Evolutionary conservation across 2,113 vertebrate species (phyloP), one percentile per base, ranked within the genome.

Genomic region (Manacus vitellinus): DNA sequence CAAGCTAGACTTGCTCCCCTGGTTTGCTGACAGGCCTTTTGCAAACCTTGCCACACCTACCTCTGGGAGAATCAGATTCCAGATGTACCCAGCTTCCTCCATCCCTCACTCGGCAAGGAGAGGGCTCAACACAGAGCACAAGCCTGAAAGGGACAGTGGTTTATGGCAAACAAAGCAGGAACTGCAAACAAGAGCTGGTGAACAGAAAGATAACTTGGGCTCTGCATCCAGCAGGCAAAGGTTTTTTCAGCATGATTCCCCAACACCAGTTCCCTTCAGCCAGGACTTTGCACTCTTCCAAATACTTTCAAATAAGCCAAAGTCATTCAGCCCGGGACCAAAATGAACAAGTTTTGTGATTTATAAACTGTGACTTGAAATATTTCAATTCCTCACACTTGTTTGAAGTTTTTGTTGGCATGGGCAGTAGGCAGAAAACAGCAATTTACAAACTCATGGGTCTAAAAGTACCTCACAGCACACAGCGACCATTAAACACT

Each of bases 381-480:
- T 59, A 71, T 21, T 91, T 71, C 83, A 86, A 35, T 47, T 95
- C 78, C 75, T 79, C 41, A 73, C 74, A 51, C 84, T 84, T 31
- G 21, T 70, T 70, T 43, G 54, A 70, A 86, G 82, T 46, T 92
- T 93, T 81, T 79, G 44, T 83, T 94, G 90, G 87, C 96, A 72
- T 8, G 0, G 19, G 46, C 16, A 90, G 76, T 18, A 88, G 74
- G 82, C 47, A 88, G 88, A 72, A 88, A 93, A 62, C 75, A 80
- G 78, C 76, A 68, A 56, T 49, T 76, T 46, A 91, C 79, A 68
- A 77, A 95, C 75, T 67, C 37, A 4, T 9, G 81, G 75, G 78
- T 87, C 68, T 65, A 41, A 93, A 96, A 95, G 82, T n/a, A 97
- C 78, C 86, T 95, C 93, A 80, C 73, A 94, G 73, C 52, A 95